Evolutionary conservation across 2,113 vertebrate species (phyloP).

Genomic region (Genyomyrus donnyi): DNA sequence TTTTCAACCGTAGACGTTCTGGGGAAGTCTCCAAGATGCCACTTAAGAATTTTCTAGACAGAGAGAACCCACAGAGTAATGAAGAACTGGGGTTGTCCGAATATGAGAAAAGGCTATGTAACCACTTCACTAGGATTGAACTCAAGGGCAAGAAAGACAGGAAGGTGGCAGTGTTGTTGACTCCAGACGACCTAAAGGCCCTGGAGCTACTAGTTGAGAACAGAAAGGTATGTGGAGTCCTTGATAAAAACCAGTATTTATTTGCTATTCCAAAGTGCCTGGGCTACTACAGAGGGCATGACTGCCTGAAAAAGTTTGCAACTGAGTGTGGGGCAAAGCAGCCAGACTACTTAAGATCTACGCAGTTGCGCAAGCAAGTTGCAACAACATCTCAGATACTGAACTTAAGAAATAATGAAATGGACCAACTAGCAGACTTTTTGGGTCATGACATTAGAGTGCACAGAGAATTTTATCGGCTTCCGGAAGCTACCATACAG

Average conservation of each 20-base stretch:
- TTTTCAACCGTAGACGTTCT: slow-evolving; percentile 29
- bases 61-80: neutral
- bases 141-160: neutral
- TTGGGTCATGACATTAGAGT: neutral
- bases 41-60: slow-evolving; percentile 30
- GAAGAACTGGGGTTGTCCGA: neutral
- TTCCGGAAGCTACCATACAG: neutral
- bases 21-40: slow-evolving; percentile 22
- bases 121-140: slow-evolving; percentile 25
- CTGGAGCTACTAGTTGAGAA: neutral
- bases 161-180: slow-evolving; percentile 20
- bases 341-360: neutral
- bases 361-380: neutral
- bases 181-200: slow-evolving; percentile 20
- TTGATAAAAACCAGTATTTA: neutral
- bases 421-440: neutral
- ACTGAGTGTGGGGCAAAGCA: neutral
- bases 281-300: neutral
- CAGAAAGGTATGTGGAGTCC: neutral
- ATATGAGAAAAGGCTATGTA: slow-evolving; percentile 37
- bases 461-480: neutral
- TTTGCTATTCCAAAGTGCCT: neutral
- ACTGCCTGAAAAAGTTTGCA: neutral
- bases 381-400: neutral
- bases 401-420: neutral